These are phyloP conservation scores for Abscondita cerata DNA, from an alignment of 2,888 invertebrate genomes.

Conservation along the genomic window DNA sequence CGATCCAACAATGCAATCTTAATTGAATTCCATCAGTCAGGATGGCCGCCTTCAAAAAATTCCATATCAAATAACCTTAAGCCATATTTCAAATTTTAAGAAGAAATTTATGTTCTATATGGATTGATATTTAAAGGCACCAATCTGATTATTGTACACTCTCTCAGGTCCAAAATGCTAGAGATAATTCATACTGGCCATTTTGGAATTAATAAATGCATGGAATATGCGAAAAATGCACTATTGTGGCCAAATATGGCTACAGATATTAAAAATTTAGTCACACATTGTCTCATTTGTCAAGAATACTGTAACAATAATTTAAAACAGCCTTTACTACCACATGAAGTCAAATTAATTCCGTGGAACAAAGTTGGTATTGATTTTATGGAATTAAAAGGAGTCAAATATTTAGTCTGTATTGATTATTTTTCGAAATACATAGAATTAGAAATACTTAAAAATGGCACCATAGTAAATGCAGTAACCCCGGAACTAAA, in stretches of 20 bases:
- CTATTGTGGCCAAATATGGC: neutral
- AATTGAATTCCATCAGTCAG: no score
- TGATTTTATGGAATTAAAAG: no score
- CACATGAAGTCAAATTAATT: no score
- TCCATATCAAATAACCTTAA: neutral
- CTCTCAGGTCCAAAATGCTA: no score
- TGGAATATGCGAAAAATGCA: constrained; percentile 3
- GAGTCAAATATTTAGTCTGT: no score
- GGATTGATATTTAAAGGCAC: neutral
- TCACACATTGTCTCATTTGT: constrained; percentile 1
- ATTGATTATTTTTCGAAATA: no score
- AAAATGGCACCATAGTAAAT: neutral
- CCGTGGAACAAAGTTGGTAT: no score
- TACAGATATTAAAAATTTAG: neutral
- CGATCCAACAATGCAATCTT: neutral
- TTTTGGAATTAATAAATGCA: no score
- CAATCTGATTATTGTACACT: no score
- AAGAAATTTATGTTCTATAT: no score
- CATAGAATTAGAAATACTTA: neutral
- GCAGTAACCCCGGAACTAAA: neutral
- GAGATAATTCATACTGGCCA: no score
- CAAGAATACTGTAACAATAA: constrained; percentile 7
- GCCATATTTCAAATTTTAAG: neutral
- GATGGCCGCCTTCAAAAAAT: neutral
- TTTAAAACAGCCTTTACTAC: no score